Conservation (phyloP, 2,797 vertebrate genomes). For the Zenarchopterus dispar region DNA sequence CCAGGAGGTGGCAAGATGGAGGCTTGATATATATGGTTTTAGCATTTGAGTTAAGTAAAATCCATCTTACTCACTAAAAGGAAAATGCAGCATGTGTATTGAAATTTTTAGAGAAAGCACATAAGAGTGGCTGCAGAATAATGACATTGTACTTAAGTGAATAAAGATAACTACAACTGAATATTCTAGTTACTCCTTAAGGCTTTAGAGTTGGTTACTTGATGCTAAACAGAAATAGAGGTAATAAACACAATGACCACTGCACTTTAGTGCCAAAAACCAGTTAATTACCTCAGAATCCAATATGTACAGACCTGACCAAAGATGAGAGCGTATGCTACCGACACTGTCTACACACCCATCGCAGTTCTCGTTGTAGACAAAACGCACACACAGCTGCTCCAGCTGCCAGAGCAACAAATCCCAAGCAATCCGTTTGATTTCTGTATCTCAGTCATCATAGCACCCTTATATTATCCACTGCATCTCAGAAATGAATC, state of each 20-base stretch:
- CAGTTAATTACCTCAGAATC: constrained; percentile 51
- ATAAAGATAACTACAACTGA: constrained; percentile 62
- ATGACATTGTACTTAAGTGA: constrained; percentile 69
- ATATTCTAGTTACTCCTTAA: constrained; percentile 69
- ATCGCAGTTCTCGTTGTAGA: constrained; percentile 44
- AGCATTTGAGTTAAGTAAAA: constrained; percentile 36
- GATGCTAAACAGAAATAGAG: constrained; percentile 58
- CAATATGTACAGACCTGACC: constrained; percentile 78
- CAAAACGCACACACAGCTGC: constrained; percentile 39
- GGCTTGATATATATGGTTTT: constrained; percentile 32
- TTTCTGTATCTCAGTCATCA: constrained; percentile 47
- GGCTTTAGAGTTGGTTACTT: constrained; percentile 70
- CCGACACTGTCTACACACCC: constrained; percentile 74
- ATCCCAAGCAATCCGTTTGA: constrained; percentile 27
- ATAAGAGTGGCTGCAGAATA: constrained; percentile 43
- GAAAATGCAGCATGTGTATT: constrained; percentile 36
- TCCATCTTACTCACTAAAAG: constrained; percentile 20
- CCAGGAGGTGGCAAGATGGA: constrained; percentile 48
- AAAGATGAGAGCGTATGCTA: constrained; percentile 70
- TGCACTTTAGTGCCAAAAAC: constrained; percentile 36
- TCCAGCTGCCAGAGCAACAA: constrained; percentile 48
- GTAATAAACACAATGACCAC: constrained; percentile 26
- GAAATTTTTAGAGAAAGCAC: constrained; percentile 28
- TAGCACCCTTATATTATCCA: constrained; percentile 46
- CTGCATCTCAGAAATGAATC: constrained; percentile 50